Evolutionary conservation across 2,113 vertebrate genomes (phyloP).

Genomic region (Asarcornis scutulata): DNA sequence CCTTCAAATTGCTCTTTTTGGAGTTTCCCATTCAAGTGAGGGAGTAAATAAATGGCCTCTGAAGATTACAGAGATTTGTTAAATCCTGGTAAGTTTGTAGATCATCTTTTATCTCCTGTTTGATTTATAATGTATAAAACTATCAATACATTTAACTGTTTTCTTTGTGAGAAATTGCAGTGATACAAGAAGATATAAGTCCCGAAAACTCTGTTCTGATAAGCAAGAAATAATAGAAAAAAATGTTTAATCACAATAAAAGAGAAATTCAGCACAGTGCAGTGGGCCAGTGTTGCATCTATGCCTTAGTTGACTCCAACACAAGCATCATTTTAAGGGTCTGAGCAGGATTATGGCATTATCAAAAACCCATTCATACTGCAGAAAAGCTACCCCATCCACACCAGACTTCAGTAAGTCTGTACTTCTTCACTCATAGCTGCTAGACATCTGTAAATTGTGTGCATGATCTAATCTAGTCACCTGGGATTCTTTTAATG

Average conservation of each 20-base stretch:
- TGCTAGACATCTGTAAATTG: background rate
- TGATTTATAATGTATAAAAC: background rate
- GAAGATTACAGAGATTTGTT: background rate
- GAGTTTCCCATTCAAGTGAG: background rate
- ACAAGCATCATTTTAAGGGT: background rate
- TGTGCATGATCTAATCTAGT: background rate
- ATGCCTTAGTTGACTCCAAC: background rate
- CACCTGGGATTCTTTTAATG: background rate
- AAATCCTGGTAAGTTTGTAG: background rate
- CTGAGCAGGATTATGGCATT: background rate
- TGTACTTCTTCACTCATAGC: background rate
- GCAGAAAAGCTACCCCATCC: background rate
- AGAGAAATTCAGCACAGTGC: background rate
- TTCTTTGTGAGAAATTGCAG: background rate
- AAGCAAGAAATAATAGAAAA: background rate
- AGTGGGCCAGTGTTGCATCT: background rate
- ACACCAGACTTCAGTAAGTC: rapidly evolving
- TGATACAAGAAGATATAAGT: background rate
- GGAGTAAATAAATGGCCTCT: background rate
- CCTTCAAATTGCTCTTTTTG: background rate
- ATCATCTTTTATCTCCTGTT: background rate
- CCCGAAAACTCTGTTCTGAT: background rate
- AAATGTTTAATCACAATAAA: background rate
- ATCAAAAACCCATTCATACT: background rate
- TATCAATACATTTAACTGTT: background rate